Evolutionary conservation across 2,797 vertebrate species (phyloP).

Genomic region (Babyrousa celebensis): DNA sequence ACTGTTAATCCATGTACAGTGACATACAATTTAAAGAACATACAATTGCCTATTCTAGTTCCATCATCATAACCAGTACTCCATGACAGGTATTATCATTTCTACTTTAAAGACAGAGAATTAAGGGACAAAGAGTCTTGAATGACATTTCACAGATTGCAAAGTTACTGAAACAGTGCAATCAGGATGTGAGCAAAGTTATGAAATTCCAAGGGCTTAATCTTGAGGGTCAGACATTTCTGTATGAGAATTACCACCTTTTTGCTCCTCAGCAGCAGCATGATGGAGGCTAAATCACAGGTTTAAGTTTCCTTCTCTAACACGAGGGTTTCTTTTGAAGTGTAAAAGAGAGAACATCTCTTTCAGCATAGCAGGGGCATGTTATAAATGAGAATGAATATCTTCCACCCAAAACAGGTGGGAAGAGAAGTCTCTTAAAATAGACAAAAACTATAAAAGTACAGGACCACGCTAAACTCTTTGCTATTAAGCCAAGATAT

Average conservation of each 20-base stretch:
- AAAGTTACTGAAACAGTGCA: neutral
- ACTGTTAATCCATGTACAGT: neutral
- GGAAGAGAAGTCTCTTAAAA: constrained; percentile 20
- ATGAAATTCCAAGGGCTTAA: neutral
- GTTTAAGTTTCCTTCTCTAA: neutral
- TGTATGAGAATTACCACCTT: neutral
- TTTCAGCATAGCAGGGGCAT: neutral
- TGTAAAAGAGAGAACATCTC: neutral
- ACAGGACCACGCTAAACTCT: neutral
- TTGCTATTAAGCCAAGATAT: neutral
- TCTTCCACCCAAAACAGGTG: neutral
- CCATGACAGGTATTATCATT: neutral
- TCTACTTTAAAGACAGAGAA: constrained; percentile 53
- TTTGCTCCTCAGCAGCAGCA: neutral
- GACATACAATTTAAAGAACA: constrained; percentile 23
- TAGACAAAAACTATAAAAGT: constrained; percentile 17
- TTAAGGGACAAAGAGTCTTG: neutral
- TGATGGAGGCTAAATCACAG: neutral
- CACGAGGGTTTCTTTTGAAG: neutral
- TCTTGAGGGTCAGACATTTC: neutral
- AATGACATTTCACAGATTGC: constrained; percentile 3
- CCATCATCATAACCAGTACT: neutral
- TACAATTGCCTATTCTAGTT: neutral
- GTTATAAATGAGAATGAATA: neutral
- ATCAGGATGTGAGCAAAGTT: neutral